These are phyloP conservation scores for Synanthedon myopaeformis DNA, from an alignment of 2,888 invertebrate species.

Conservation along the genomic window DNA sequence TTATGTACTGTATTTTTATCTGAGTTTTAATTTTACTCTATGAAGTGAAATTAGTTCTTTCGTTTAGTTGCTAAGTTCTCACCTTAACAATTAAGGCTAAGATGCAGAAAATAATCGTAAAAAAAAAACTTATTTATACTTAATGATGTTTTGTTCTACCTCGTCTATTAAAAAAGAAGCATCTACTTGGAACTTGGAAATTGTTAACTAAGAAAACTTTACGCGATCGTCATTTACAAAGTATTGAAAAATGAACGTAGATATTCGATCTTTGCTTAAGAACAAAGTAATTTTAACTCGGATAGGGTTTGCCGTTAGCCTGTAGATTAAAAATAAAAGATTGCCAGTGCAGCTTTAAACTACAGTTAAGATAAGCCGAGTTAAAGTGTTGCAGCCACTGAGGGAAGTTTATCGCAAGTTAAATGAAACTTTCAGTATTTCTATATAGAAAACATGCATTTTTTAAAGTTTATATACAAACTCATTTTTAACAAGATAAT, in stretches of 20 bases:
- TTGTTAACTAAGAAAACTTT: slow-evolving; percentile 43
- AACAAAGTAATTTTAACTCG: slow-evolving; percentile 61
- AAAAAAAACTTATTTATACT: too few species aligned
- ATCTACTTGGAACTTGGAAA: background rate
- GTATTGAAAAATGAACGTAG: slow-evolving; percentile 60
- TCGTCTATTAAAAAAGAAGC: too few species aligned
- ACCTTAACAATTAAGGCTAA: too few species aligned
- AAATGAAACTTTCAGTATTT: slow-evolving; percentile 30
- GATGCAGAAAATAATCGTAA: too few species aligned
- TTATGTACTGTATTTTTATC: too few species aligned
- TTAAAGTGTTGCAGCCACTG: slow-evolving; percentile 36
- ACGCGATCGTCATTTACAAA: slow-evolving; percentile 36
- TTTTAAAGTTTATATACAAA: slow-evolving; percentile 5
- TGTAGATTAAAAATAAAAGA: slow-evolving; percentile 59
- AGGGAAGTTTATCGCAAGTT: slow-evolving; percentile 43
- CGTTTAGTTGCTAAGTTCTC: too few species aligned
- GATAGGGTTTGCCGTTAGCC: slow-evolving; percentile 41
- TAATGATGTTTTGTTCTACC: too few species aligned
- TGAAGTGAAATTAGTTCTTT: too few species aligned
- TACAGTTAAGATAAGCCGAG: slow-evolving; percentile 59
- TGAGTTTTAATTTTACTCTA: too few species aligned
- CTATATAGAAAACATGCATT: background rate
- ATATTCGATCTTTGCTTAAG: slow-evolving; percentile 58
- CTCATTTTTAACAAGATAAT: background rate
- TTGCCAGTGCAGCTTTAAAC: slow-evolving; percentile 41